Evolutionary conservation across 2,113 vertebrate genomes (phyloP), one percentile per base, ranked within the genome.

Genomic region (Emberiza fucata): DNA sequence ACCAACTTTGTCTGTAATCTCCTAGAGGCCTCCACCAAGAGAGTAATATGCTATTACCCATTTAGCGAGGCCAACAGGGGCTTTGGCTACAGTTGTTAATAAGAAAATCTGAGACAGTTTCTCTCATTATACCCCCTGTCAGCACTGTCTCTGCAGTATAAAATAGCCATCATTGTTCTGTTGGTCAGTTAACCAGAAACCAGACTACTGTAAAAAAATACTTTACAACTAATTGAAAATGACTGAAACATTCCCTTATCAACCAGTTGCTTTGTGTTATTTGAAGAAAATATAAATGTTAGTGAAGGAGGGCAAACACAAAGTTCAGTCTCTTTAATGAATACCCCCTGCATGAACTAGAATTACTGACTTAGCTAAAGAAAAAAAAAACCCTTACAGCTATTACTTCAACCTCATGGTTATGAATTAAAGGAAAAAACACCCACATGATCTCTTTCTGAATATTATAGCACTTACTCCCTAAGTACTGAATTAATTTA

Each of bases 71-170:
- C 97, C 97, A 97, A 97, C 63, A 28, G 95, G 96, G 97, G 96
- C 97, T 97, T 98, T 97, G 96, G 97, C 96, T 98, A 98, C 96
- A 97, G 96, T 98, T 98, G 97, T 98, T 98, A 98, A 98, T 97
- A 98, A 97, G 97, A 97, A 98, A 97, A 97, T 97, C 96, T 94
- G 96, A 98, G 97, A 98, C 97, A 97, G 97, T 98, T 98, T 98
- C 97, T 98, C 97, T 98, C 98, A 98, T 98, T 98, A 98, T 98
- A 97, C 88, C 97, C 97, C 94, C 97, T 98, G 97, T 98, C 97
- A 98, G 97, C 96, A 88, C 92, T 95, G 96, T 97, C 97, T 98
- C 95, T 92, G 94, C 96, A 70, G 95, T 97, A 96, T 95, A 97
- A 98, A 98, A 97, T 95, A 96, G 95, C 92, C 95, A 87, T 98